Evolutionary conservation across 2,888 invertebrate genomes (phyloP).

Genomic region (Mythimna pallens): DNA sequence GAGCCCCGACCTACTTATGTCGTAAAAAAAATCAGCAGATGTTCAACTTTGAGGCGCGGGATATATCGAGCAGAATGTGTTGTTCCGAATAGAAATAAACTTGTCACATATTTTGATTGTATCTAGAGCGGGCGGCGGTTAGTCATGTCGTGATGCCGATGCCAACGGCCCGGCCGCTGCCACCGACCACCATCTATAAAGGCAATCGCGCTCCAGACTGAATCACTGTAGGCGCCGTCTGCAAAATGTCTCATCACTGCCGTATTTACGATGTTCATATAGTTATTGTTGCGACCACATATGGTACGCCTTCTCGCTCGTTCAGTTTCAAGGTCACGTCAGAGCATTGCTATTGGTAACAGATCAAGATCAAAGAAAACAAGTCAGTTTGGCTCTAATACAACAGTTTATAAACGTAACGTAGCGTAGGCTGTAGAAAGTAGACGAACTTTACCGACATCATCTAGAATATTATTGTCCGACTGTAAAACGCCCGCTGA

Average conservation of each 20-base stretch:
- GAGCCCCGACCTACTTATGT: slow-evolving; percentile 90
- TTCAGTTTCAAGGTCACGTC: slow-evolving; percentile 54
- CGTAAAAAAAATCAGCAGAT: slow-evolving; percentile 90
- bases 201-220: slow-evolving; percentile 88
- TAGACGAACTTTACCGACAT: slow-evolving; percentile 25
- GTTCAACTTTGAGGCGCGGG: slow-evolving; percentile 87
- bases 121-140: slow-evolving; percentile 90
- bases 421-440: slow-evolving; percentile 43
- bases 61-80: slow-evolving; percentile 89
- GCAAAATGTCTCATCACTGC: slow-evolving; percentile 88
- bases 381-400: slow-evolving; percentile 51
- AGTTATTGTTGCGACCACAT: slow-evolving; percentile 67
- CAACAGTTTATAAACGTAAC: slow-evolving; percentile 46
- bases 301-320: slow-evolving; percentile 51
- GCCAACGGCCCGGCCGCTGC: slow-evolving; percentile 87
- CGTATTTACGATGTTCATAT: slow-evolving; percentile 79
- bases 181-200: slow-evolving; percentile 85
- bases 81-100: slow-evolving; percentile 91
- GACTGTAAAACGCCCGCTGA: slow-evolving; percentile 14
- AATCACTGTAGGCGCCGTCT: slow-evolving; percentile 90
- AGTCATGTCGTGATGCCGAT: slow-evolving; percentile 88
- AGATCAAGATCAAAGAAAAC: slow-evolving; percentile 56
- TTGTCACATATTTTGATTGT: slow-evolving; percentile 91
- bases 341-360: slow-evolving; percentile 51
- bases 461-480: slow-evolving; percentile 17